Evolutionary conservation across 2,888 invertebrate species (phyloP).

Genomic region (Galerucella pusilla): DNA sequence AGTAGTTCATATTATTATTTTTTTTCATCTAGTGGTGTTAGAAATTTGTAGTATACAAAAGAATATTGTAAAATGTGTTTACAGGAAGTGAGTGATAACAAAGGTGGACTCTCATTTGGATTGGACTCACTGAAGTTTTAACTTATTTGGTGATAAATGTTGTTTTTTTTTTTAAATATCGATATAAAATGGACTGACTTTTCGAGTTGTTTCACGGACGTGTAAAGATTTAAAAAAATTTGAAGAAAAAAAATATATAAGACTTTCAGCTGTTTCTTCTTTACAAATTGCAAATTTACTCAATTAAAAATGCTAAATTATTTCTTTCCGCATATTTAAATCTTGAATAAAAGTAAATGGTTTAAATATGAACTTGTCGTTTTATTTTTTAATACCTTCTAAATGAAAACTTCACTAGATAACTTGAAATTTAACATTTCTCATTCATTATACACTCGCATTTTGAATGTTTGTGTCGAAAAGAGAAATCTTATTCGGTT

Average conservation of each 20-base stretch:
- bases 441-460: too few species aligned
- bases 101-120: conserved; percentile 28
- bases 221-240: conserved; percentile 25
- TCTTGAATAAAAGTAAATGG: conserved; percentile 59
- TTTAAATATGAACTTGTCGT: conserved; percentile 54
- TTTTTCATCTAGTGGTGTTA: conserved; percentile 47
- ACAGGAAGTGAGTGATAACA: conserved; percentile 34
- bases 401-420: too few species aligned
- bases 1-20: conserved; percentile 51
- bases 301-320: conserved; percentile 41
- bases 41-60: conserved; percentile 47
- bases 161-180: conserved; percentile 15
- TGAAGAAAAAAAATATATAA: conserved; percentile 2
- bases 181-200: conserved; percentile 25
- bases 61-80: conserved; percentile 39
- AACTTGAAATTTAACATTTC: too few species aligned
- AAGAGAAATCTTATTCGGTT: too few species aligned
- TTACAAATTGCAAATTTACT: conserved; percentile 47
- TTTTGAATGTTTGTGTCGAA: too few species aligned
- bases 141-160: conserved; percentile 28
- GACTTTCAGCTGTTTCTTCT: conserved; percentile 39
- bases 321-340: conserved; percentile 51
- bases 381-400: conserved; percentile 28
- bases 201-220: conserved; percentile 36
- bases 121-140: conserved; percentile 19